Evolutionary conservation across 92 coral and sea anemone genomes (phyloP).

Genomic region (Chrysogorgia sp.): DNA sequence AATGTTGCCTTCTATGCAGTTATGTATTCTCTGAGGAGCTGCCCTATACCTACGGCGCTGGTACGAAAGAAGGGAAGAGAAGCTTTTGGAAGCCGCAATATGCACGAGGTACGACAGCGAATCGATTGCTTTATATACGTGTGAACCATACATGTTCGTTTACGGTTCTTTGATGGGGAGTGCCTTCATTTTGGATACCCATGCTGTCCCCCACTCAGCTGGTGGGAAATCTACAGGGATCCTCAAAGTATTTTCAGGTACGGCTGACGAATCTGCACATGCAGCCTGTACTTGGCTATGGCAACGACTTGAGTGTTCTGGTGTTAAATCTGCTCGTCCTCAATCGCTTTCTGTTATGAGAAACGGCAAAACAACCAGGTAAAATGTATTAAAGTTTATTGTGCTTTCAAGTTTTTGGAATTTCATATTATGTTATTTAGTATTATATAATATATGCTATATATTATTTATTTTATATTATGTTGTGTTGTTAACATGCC

Average conservation of each 20-base stretch:
- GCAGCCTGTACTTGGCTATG: slow-evolving; percentile 34
- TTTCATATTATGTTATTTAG: too few species aligned
- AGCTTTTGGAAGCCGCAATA: slow-evolving; percentile 32
- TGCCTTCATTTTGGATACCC: slow-evolving; percentile 53
- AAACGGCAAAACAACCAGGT: neutral
- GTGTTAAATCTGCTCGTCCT: neutral
- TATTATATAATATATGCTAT: too few species aligned
- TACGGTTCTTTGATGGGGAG: slow-evolving; percentile 19
- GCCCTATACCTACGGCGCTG: slow-evolving; percentile 46
- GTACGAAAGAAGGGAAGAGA: slow-evolving; percentile 47
- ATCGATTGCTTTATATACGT: slow-evolving; percentile 41
- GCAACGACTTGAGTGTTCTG: slow-evolving; percentile 45
- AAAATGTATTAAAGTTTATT: too few species aligned
- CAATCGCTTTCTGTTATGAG: slow-evolving; percentile 42
- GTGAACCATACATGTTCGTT: slow-evolving; percentile 46
- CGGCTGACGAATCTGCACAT: neutral
- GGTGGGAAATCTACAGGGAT: neutral
- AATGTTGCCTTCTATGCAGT: neutral
- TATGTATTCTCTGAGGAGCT: slow-evolving; percentile 55
- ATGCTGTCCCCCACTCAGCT: slow-evolving; percentile 49
- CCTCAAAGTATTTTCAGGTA: neutral
- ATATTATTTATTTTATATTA: too few species aligned
- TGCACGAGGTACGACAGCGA: neutral
- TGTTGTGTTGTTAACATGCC: too few species aligned
- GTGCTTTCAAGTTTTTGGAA: too few species aligned